A percentile compares a stretch with the other conserved stretches of the same genome.
These are phyloP conservation scores for Limosa lapponica DNA, from an alignment of 2,797 vertebrate species.

Conservation along the genomic window DNA sequence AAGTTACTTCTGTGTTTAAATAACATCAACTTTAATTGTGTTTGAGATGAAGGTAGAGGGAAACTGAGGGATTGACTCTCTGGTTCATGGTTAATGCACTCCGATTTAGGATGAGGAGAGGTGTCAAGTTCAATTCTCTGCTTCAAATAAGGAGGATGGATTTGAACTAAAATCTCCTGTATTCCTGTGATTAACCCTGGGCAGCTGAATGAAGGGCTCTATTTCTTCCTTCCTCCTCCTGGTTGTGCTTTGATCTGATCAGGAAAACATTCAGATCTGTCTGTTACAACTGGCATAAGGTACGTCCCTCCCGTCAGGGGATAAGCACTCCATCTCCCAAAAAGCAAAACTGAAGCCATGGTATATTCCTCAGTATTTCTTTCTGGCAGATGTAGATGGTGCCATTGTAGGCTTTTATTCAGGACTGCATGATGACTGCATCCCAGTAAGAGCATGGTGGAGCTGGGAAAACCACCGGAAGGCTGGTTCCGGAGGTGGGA, in stretches of 20 bases:
- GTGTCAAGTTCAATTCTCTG: constrained; percentile 59
- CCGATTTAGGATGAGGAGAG: background rate
- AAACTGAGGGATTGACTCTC: constrained; percentile 26
- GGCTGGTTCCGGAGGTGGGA: background rate
- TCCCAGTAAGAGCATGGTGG: background rate
- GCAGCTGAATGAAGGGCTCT: background rate
- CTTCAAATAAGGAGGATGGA: constrained; percentile 42
- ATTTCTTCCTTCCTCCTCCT: background rate
- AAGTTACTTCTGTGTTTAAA: constrained; percentile 9
- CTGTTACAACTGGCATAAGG: too few relatives aligned
- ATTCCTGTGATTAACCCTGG: constrained; percentile 1
- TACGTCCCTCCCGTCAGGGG: background rate
- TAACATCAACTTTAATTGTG: constrained; percentile 26
- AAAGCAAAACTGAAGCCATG: background rate
- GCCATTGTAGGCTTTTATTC: rapidly evolving
- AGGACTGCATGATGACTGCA: background rate
- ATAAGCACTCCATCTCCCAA: background rate
- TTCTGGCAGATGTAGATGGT: background rate
- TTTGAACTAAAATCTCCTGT: constrained; percentile 28
- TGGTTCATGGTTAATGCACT: constrained; percentile 16
- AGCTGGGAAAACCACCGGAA: background rate
- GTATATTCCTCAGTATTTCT: background rate
- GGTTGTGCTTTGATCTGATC: background rate
- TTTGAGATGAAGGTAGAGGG: background rate
- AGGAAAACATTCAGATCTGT: background rate